Percentiles rank a stretch among this genome's conserved stretches.
These are phyloP conservation scores for Phengaris alcon DNA, from an alignment of 2,888 invertebrate species.

Conservation along the genomic window DNA sequence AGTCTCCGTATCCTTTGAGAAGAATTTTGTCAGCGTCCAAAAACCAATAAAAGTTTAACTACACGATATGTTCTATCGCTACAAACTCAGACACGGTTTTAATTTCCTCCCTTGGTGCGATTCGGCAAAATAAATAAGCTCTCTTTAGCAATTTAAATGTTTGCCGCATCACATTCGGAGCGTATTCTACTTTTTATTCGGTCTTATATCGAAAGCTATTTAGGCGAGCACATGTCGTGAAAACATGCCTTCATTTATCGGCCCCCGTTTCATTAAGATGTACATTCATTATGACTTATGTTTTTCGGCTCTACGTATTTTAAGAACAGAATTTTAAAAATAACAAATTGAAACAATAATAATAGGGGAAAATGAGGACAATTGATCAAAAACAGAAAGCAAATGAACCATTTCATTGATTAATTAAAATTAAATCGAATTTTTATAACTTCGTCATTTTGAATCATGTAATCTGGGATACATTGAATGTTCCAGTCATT, in stretches of 20 bases:
- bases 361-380: too few species aligned
- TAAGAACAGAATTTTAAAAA: background rate
- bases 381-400: too few species aligned
- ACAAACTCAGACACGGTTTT: slow-evolving; percentile 34
- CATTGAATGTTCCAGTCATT: background rate
- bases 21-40: background rate
- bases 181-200: slow-evolving; percentile 24
- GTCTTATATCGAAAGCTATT: slow-evolving; percentile 14
- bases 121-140: slow-evolving; percentile 35
- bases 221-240: slow-evolving; percentile 15
- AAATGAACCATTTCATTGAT: background rate
- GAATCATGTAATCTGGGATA: background rate
- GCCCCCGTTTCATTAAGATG: slow-evolving; percentile 16
- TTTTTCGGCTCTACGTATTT: background rate
- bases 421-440: slow-evolving; percentile 9
- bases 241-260: slow-evolving; percentile 6
- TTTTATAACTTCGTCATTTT: background rate
- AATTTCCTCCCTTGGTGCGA: slow-evolving; percentile 33
- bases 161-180: slow-evolving; percentile 25
- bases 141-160: slow-evolving; percentile 37
- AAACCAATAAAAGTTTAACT: slow-evolving; percentile 25
- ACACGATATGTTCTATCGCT: slow-evolving; percentile 31
- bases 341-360: background rate
- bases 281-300: background rate
- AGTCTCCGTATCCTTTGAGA: background rate